phyloP scores from a whole-genome alignment of 2,113 vertebrate species.

The Ciconia stormi region DNA sequence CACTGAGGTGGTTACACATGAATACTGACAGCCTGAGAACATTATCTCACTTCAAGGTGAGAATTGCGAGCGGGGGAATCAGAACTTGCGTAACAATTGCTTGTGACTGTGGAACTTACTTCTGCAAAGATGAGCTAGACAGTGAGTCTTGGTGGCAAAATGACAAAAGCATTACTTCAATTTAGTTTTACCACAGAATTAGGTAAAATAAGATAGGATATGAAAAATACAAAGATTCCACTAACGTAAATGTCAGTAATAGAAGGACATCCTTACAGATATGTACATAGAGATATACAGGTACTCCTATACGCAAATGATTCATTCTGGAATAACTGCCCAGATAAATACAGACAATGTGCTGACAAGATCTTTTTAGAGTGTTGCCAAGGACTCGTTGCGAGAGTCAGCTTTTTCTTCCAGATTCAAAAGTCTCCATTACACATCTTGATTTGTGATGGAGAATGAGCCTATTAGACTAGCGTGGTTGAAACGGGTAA shows the following conservation, averaged over 20 bases:
- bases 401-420: background rate
- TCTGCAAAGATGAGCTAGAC: background rate
- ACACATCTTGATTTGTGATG: background rate
- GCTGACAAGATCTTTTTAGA: background rate
- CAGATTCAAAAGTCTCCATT: background rate
- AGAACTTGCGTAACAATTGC: background rate
- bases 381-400: background rate
- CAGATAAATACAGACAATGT: background rate
- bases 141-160: background rate
- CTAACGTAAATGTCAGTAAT: background rate
- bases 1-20: background rate
- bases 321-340: background rate
- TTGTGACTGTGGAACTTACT: background rate
- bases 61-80: background rate
- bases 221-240: background rate
- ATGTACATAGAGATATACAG: background rate
- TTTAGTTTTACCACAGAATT: background rate
- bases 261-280: background rate
- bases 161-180: background rate
- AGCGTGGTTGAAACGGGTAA: background rate
- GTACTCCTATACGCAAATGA: background rate
- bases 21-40: background rate
- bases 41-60: background rate
- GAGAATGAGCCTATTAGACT: background rate
- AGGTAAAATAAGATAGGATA: background rate